Evolutionary conservation across 2,113 vertebrate species (phyloP).

Genomic region (Leucoraja erinaceus): DNA sequence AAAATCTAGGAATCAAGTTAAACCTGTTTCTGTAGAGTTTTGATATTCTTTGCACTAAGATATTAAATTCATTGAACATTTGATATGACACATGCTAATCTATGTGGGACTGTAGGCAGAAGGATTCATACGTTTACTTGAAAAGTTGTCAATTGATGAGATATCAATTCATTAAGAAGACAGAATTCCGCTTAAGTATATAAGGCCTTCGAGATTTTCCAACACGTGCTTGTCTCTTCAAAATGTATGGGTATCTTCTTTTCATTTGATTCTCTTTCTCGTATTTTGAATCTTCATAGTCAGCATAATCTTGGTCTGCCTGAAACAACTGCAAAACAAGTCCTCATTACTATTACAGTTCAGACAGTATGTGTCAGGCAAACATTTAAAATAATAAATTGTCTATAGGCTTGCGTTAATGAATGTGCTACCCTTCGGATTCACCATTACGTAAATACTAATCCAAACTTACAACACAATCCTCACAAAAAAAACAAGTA

Average conservation of each 20-base stretch:
- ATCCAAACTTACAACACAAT: not conserved
- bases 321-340: constrained; percentile 62
- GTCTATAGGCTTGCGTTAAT: not conserved
- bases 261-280: constrained; percentile 73
- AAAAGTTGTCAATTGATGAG: not conserved
- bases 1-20: not conserved
- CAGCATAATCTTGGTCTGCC: constrained; percentile 61
- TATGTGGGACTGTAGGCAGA: not conserved
- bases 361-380: not conserved
- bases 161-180: constrained; percentile 59
- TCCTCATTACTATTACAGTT: not conserved
- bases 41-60: not conserved
- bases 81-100: not conserved
- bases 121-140: not conserved
- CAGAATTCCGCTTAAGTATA: constrained; percentile 79
- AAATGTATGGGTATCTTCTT: constrained; percentile 90
- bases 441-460: not conserved
- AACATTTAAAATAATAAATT: not conserved
- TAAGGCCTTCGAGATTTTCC: constrained; percentile 88
- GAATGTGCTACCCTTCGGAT: not conserved
- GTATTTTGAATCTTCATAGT: constrained; percentile 59
- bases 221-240: constrained; percentile 78
- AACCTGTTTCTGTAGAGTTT: not conserved
- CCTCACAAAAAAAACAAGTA: not conserved
- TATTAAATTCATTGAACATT: not conserved